Base-by-base conservation (phyloP, 2,113 vertebrate genomes). In the Pelusios castaneus region DNA sequence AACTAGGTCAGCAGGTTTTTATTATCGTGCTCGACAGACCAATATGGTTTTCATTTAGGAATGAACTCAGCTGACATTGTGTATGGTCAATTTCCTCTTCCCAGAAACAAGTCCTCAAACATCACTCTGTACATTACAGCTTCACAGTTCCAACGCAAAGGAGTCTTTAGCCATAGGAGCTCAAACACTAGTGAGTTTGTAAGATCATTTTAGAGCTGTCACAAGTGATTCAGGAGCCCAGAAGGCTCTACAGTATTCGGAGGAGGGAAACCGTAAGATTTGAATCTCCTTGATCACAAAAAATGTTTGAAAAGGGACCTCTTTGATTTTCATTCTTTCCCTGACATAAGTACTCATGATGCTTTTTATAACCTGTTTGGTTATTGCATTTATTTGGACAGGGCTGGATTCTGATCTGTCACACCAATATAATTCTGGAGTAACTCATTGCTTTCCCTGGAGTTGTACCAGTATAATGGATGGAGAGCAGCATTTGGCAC, bases 1-100 rank as follows among this genome's bases (percentile, higher is more conserved):
- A 98, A 97, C 95, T 96, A 96, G 96, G 97, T 97, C 95, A 97
- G 93, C 89, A 93, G 91, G 95, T 94, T 97, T 96, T 96, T 96
- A 96, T 94, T 97, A 97, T 95, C 3, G 8, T 93, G 82, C 91
- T 95, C 45, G 0, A 97, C 95, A 96, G 87, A 84, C 90, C 85
- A 93, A 75, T 83, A 82, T 96, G 94, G 95, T 97, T 97, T 96
- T 94, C 93, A 92, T 96, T 97, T 95, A 93, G 93, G 91, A 96
- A 70, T 95, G 92, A 94, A 92, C 94, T 92, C 3, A 4, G 56
- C 84, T 96, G 95, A 95, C 89, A 80, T 78, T 6, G 45, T 51
- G 76, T 83, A 88, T 85, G 95, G 87, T 85, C 3, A n/a, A 80
- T 92, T 96, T 96, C 96, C 91, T 95, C 84, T 96, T 92, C 94